Evolutionary conservation across 2,113 vertebrate species (phyloP).

Genomic region (Mus musculus): GRCm39 chrX:160522501-160523000

Average conservation of each 20-base stretch:
- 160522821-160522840: not conserved
- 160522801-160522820: not conserved
- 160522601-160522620: slow-evolving; percentile 61
- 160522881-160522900: not conserved
- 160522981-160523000: not conserved
- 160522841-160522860: not conserved
- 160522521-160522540: slow-evolving; percentile 69
- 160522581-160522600: not conserved
- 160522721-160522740: not conserved
- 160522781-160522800: not conserved
- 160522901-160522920: not conserved
- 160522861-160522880: not conserved
- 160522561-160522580: slow-evolving; percentile 11
- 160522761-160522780: not conserved
- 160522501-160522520: slow-evolving; percentile 68
- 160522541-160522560: slow-evolving; percentile 62
- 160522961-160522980: not conserved
- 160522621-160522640: slow-evolving; percentile 54
- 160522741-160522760: not conserved
- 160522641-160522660: slow-evolving; percentile 14
- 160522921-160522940: not conserved
- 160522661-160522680: slow-evolving; percentile 26
- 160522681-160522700: not conserved
- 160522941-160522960: not conserved
- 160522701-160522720: not conserved